Conservation (phyloP, 2,797 vertebrate species). For the Podargus strigoides region DNA sequence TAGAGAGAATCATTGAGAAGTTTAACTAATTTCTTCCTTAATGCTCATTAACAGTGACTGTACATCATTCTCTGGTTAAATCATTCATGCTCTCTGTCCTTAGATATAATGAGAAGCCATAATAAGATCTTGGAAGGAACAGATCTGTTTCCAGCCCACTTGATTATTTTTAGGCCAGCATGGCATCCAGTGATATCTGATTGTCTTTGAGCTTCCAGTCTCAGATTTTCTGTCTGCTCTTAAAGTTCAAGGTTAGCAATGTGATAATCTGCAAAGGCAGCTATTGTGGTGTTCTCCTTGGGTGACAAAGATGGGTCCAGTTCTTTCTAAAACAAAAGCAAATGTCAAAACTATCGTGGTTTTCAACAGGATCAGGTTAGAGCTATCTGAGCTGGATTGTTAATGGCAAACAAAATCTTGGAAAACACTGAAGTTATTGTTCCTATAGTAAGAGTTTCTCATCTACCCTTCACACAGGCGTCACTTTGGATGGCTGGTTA, state of each 20-base stretch:
- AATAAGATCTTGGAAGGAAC: slow-evolving; percentile 10
- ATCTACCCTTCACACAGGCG: neutral
- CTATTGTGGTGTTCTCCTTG: neutral
- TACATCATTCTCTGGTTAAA: slow-evolving; percentile 16
- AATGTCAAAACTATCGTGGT: neutral
- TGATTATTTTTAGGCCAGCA: slow-evolving; percentile 7
- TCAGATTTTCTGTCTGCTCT: neutral
- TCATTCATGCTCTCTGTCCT: slow-evolving; percentile 1
- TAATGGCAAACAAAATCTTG: neutral
- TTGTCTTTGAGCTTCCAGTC: neutral
- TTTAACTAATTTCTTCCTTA: neutral
- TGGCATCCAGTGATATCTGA: neutral
- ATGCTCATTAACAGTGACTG: neutral
- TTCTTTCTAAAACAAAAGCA: neutral
- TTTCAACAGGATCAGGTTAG: neutral
- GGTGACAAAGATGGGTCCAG: neutral
- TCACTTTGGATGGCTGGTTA: neutral
- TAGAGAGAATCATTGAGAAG: neutral
- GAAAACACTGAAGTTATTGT: neutral
- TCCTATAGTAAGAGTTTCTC: neutral
- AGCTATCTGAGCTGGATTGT: neutral
- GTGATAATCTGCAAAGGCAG: neutral
- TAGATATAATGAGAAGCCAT: slow-evolving; percentile 6
- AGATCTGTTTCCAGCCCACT: neutral
- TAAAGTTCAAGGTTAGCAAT: neutral